Evolutionary conservation across 64 coral and sea anemone species (phyloP).

Genomic region (Montipora cactus): DNA sequence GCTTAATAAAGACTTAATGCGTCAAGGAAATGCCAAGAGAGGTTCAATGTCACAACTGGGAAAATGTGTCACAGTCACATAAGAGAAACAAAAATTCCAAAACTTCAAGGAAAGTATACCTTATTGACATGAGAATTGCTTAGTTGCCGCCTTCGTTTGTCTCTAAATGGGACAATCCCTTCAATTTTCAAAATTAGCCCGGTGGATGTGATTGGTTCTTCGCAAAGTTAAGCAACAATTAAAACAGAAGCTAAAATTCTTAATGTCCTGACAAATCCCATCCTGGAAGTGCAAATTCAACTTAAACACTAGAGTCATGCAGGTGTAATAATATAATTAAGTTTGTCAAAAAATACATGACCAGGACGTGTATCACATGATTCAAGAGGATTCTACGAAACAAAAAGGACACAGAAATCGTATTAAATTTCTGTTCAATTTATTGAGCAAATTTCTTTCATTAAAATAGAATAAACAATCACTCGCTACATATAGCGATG

Average conservation of each 20-base stretch:
- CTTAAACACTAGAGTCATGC: neutral
- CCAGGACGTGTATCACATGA: neutral
- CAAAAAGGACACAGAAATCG: neutral
- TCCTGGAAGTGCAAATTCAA: neutral
- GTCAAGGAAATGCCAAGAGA: neutral
- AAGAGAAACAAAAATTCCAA: too few species aligned
- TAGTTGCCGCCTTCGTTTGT: neutral
- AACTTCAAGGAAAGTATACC: too few species aligned
- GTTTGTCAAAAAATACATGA: neutral
- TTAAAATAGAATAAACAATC: slow-evolving; percentile 6
- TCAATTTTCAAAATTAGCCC: neutral
- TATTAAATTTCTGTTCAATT: slow-evolving; percentile 49
- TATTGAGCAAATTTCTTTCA: slow-evolving; percentile 8
- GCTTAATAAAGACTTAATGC: neutral
- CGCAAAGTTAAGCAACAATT: neutral
- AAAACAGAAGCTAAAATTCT: neutral
- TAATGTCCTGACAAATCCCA: neutral
- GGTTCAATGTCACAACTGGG: neutral
- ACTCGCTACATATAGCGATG: neutral
- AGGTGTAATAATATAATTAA: neutral
- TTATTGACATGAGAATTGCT: neutral
- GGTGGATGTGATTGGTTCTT: neutral
- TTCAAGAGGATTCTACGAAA: neutral
- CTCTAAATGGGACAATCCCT: neutral
- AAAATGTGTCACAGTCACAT: neutral